Evolutionary conservation across 2,113 vertebrate species (phyloP).

Genomic region (Sigmodon hispidus): DNA sequence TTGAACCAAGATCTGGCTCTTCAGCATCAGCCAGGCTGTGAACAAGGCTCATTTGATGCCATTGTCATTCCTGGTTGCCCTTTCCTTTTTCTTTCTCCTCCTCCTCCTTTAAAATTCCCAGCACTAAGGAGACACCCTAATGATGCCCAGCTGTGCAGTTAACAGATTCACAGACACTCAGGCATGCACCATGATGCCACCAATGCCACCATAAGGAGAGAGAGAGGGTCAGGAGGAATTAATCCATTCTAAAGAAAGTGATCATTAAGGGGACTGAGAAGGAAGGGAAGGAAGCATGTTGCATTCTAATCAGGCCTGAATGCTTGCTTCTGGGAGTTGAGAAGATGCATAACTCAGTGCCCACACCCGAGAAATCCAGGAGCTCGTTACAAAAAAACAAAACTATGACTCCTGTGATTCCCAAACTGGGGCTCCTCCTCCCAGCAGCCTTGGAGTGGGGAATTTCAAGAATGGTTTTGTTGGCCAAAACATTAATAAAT

Average conservation of each 20-base stretch:
- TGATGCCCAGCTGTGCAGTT: constrained; percentile 22
- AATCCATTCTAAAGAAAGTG: constrained; percentile 61
- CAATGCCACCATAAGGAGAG: constrained; percentile 60
- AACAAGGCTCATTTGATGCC: background rate
- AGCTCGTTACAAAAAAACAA: background rate
- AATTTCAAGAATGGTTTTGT: background rate
- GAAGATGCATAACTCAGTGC: background rate
- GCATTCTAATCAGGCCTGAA: constrained; percentile 66
- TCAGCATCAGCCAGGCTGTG: background rate
- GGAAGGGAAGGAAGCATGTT: constrained; percentile 36
- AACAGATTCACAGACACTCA: background rate
- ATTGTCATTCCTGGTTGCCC: constrained; percentile 38
- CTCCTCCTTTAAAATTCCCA: constrained; percentile 19
- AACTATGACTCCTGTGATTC: rapidly evolving
- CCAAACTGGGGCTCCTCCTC: constrained; percentile 30
- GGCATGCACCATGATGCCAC: background rate
- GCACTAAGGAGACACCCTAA: constrained; percentile 20
- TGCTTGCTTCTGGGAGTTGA: background rate
- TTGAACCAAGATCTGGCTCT: too few species aligned
- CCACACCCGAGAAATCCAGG: background rate
- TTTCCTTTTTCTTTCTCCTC: background rate
- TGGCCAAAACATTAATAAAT: background rate
- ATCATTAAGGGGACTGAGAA: constrained; percentile 49
- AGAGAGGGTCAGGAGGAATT: constrained; percentile 39
- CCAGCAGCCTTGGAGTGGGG: background rate